These are phyloP conservation scores for Darevskia nairensis DNA, from an alignment of 2,797 vertebrate species.

Conservation along the genomic window DNA sequence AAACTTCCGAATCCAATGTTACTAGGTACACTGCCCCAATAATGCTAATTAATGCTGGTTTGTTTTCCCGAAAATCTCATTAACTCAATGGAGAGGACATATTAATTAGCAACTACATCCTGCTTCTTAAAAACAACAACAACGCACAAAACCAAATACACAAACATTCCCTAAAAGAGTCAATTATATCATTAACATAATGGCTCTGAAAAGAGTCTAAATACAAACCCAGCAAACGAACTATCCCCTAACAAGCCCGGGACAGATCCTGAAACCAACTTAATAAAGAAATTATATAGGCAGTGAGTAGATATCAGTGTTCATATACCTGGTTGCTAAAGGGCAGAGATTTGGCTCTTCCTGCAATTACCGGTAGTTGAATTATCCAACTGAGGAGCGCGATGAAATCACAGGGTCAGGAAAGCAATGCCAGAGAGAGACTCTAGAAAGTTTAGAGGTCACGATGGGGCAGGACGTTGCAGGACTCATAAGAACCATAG, in stretches of 20 bases:
- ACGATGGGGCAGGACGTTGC: no score
- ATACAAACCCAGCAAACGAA: neutral
- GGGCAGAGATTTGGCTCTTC: no score
- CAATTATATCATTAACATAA: conserved; percentile 16
- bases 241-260: neutral
- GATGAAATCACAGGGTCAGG: no score
- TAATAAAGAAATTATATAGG: neutral
- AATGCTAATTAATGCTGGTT: neutral
- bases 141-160: neutral
- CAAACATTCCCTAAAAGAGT: neutral
- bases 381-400: no score
- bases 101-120: conserved; percentile 3
- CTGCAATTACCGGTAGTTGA: no score
- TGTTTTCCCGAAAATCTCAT: neutral
- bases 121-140: neutral
- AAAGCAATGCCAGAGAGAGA: no score
- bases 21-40: neutral
- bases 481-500: no score
- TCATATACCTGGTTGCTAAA: neutral
- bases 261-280: neutral
- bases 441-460: no score
- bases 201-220: neutral
- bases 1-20: neutral
- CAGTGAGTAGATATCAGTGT: neutral
- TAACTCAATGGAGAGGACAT: neutral